Base-by-base conservation (phyloP, 2,113 vertebrate species). In the Merops nubicus region DNA sequence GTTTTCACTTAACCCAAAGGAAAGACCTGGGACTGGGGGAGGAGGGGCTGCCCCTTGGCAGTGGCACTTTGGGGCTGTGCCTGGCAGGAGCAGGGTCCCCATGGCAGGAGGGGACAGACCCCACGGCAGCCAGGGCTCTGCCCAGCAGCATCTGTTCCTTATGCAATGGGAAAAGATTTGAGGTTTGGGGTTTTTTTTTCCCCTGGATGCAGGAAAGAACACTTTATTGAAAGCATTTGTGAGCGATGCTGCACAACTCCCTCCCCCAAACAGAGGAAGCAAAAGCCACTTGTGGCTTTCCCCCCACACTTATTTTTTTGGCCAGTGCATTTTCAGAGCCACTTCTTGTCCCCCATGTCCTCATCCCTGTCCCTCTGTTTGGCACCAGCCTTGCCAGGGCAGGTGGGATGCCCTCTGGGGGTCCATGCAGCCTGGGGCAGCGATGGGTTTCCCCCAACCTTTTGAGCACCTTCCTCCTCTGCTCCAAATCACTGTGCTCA, bases 191-290 rank as follows among this genome's bases (percentile, higher is more conserved):
- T 33, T 83, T 72, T 75, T 50, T 83, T 85, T 91, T 47, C 63
- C 85, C 72, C 87, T 83, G 95, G 96, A 94, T 50, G 25, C 38
- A 91, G 94, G 87, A 94, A 97, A 91, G 96, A 96, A 97, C 95
- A 97, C 29, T 97, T 97, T 68, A 97, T 97, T 97, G 93, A 95
- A 97, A 97, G 91, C 96, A 97, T 68, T 96, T 85, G 23, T 31
- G 77, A 73, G 89, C 38, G n/a, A n/a, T n/a, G 68, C 73, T 1
- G n/a, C 64, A 36, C 65, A 75, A 42, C 87, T 80, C 86, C 60
- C 36, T 89, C 65, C 76, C 89, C 38, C 33, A 12, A 15, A 34
- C 18, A 17, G 72, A 17, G 72, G 59, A 84, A 34, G 76, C 51
- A 62, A 75, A 62, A 95, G 7, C 23, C 80, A 31, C 50, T 91